Percentiles rank a stretch among this genome's conserved stretches.
Conservation (phyloP, 2,888 invertebrate genomes). For the Ochlodes sylvanus region DNA sequence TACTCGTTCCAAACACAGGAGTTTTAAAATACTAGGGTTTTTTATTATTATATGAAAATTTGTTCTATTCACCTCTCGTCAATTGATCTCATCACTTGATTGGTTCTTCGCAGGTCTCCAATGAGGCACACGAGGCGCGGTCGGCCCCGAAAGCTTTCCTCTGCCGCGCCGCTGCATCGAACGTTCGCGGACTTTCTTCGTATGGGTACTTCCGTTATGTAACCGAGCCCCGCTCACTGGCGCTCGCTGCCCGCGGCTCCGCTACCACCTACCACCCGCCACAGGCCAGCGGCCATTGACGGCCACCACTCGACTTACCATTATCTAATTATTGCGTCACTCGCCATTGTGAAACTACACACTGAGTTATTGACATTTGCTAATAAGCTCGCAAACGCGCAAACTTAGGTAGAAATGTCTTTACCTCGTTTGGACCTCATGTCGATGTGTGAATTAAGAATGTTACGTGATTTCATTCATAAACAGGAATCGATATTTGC, state of each 20-base stretch:
- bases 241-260: constrained; percentile 41
- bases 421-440: background rate
- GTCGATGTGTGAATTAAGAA: background rate
- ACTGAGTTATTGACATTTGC: constrained; percentile 62
- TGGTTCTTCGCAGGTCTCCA: too few species aligned
- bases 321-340: constrained; percentile 77
- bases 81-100: too few species aligned
- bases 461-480: constrained; percentile 12
- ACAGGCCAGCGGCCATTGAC: constrained; percentile 48
- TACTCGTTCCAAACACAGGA: too few species aligned
- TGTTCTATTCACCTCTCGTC: too few species aligned
- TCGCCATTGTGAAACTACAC: constrained; percentile 59
- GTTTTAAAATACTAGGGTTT: too few species aligned
- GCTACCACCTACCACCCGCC: constrained; percentile 54
- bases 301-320: constrained; percentile 57
- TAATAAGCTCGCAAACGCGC: constrained; percentile 43
- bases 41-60: too few species aligned
- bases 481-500: background rate
- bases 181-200: constrained; percentile 56
- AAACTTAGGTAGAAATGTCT: background rate
- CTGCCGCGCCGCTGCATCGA: too few species aligned
- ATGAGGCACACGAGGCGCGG: too few species aligned
- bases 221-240: constrained; percentile 46
- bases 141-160: too few species aligned
- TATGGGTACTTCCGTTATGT: constrained; percentile 57